Evolutionary conservation across 2,888 invertebrate species (phyloP).

Genomic region (Parnassius orleans): DNA sequence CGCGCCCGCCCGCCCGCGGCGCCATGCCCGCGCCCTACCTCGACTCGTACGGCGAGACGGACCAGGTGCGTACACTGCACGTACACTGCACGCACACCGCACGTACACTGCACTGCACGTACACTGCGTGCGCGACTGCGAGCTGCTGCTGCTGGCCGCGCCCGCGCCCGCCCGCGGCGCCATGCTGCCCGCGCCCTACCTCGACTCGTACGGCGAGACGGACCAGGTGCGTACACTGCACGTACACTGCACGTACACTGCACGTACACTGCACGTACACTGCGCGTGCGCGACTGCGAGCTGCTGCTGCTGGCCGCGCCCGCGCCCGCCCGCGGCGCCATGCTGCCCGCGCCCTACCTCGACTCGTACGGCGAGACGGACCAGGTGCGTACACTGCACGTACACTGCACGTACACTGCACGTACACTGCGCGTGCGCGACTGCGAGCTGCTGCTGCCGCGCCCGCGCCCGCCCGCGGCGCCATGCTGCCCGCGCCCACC

Average conservation of each 20-base stretch:
- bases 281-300: slow-evolving; percentile 85
- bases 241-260: too few relatives aligned
- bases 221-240: too few relatives aligned
- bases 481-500: slow-evolving; percentile 83
- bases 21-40: neutral
- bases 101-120: neutral
- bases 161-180: slow-evolving; percentile 45
- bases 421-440: neutral
- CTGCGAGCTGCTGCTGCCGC: neutral
- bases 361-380: slow-evolving; percentile 97
- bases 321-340: slow-evolving; percentile 91
- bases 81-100: too few relatives aligned
- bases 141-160: slow-evolving; percentile 84
- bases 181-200: slow-evolving; percentile 41
- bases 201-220: too few relatives aligned
- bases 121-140: neutral
- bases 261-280: slow-evolving; percentile 49
- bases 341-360: slow-evolving; percentile 95
- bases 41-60: too few relatives aligned
- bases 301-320: slow-evolving; percentile 92
- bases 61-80: too few relatives aligned
- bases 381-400: slow-evolving; percentile 31
- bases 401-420: neutral
- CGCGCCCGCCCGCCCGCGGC: slow-evolving; percentile 35
- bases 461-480: slow-evolving; percentile 67